These are phyloP conservation scores for Pao palembangensis DNA, from an alignment of 2,113 vertebrate genomes.

Conservation along the genomic window DNA sequence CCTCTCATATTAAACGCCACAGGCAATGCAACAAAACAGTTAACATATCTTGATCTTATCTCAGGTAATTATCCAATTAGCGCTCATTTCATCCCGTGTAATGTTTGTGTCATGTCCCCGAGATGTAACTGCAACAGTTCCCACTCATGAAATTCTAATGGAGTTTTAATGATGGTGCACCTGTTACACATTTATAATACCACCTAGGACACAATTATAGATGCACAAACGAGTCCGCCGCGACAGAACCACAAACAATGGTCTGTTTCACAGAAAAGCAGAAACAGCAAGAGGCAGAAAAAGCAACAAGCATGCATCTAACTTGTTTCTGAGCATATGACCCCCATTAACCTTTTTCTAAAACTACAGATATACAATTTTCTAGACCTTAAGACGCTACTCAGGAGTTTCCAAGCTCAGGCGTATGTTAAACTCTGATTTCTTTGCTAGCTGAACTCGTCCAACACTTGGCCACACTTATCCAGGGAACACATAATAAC, in stretches of 20 bases:
- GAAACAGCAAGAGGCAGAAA: too few species aligned
- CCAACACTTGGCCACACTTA: constrained; percentile 20
- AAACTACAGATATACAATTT: not conserved
- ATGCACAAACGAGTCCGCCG: constrained; percentile 12
- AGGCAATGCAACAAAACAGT: constrained; percentile 23
- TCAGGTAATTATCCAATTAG: constrained; percentile 49
- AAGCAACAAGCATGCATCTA: too few species aligned
- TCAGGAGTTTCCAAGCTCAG: constrained; percentile 40
- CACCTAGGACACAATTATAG: constrained; percentile 22
- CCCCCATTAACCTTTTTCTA: too few species aligned
- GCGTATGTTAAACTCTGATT: constrained; percentile 25
- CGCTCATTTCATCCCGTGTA: constrained; percentile 30
- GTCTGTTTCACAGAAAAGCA: not conserved
- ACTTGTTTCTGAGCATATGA: too few species aligned
- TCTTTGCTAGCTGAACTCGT: constrained; percentile 45
- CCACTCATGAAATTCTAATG: constrained; percentile 19
- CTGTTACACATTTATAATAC: constrained; percentile 29
- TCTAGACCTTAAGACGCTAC: not conserved
- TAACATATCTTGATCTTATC: constrained; percentile 39
- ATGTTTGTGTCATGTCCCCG: constrained; percentile 37
- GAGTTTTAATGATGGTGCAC: constrained; percentile 27
- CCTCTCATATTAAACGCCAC: not conserved
- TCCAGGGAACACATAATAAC: constrained; percentile 8
- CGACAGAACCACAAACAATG: constrained; percentile 3
- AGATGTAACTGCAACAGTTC: constrained; percentile 22